These are phyloP conservation scores for Latrodectus elegans DNA, from an alignment of 2,888 invertebrate species.

Conservation along the genomic window DNA sequence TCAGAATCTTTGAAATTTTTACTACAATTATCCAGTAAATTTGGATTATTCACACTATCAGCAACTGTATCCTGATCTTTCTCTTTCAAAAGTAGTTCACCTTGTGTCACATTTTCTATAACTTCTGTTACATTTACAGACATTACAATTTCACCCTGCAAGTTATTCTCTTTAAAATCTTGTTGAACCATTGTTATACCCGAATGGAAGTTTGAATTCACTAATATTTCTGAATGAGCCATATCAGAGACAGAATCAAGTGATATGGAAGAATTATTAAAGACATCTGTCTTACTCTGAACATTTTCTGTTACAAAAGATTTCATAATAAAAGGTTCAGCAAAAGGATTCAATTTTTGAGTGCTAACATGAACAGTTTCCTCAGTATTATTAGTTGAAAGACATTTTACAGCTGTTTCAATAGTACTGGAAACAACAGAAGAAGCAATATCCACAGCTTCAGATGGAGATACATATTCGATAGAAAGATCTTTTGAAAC, in stretches of 20 bases:
- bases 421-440: conserved; percentile 55
- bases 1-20: too few relatives aligned
- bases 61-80: too few relatives aligned
- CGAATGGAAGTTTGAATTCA: too few relatives aligned
- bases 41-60: too few relatives aligned
- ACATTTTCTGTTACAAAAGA: conserved; percentile 30
- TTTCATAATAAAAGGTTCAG: conserved; percentile 62
- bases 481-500: neutral
- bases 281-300: neutral
- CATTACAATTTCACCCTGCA: too few relatives aligned
- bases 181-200: too few relatives aligned
- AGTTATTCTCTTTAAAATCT: too few relatives aligned
- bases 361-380: neutral
- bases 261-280: neutral
- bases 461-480: conserved; percentile 21
- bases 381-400: conserved; percentile 16
- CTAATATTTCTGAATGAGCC: neutral
- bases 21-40: too few relatives aligned
- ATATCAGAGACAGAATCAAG: neutral
- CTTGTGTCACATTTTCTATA: too few relatives aligned
- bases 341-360: conserved; percentile 47
- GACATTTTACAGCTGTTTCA: conserved; percentile 56
- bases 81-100: too few relatives aligned
- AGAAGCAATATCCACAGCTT: conserved; percentile 61
- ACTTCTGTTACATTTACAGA: too few relatives aligned